Conservation (phyloP, 2,113 vertebrate genomes). For the Labeo rohita region DNA sequence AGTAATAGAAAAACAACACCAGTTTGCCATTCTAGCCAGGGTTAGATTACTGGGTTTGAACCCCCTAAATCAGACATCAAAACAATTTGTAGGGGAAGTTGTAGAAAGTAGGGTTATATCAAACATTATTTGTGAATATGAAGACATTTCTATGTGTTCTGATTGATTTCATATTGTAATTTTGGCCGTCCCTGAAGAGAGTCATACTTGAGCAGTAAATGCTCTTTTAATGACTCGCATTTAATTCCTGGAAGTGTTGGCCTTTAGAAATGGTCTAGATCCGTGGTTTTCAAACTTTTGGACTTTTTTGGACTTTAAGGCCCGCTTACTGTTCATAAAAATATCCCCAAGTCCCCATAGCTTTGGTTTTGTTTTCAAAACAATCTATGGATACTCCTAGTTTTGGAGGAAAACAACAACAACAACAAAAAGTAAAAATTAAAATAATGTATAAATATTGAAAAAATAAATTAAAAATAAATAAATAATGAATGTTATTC, state of each 20-base stretch:
- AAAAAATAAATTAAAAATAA: not conserved
- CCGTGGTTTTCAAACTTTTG: not conserved
- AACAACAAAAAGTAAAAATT: no score
- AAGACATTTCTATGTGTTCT: not conserved
- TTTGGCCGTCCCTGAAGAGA: not conserved
- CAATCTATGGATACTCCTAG: not conserved
- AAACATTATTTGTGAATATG: not conserved
- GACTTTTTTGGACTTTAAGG: no score
- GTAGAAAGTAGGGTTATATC: not conserved
- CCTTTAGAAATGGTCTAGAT: not conserved
- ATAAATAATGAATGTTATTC: no score
- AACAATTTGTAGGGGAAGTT: no score
- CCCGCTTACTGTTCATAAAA: not conserved
- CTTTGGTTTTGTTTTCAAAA: not conserved
- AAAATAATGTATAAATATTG: not conserved
- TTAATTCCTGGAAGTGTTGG: not conserved
- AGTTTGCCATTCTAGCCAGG: no score
- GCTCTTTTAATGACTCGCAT: not conserved
- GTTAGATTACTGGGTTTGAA: no score
- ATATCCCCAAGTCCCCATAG: not conserved
- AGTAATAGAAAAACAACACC: no score
- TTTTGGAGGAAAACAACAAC: no score
- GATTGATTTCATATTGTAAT: not conserved
- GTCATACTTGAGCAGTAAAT: not conserved
- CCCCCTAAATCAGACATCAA: no score